Evolutionary conservation across 2,113 vertebrate species (phyloP), one percentile per base, ranked within the genome.

Genomic region (Hyperopisus bebe): DNA sequence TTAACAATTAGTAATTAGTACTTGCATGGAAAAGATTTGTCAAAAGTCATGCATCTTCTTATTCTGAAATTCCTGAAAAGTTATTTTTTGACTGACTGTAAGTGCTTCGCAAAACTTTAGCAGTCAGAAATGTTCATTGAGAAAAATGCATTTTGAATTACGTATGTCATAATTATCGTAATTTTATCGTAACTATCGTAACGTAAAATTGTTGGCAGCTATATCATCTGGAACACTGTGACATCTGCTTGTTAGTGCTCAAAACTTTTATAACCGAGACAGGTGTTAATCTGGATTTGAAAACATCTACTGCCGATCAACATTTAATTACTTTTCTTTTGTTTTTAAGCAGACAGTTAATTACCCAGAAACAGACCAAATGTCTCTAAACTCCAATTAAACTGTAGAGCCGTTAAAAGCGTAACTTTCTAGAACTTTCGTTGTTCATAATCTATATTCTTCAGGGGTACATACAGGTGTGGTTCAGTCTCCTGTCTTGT

Each of bases 351-450:
- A 39, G 74, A 15, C 35, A 8, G 74, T 80, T 80, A 80, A 80
- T 80, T 80, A 80, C 74, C 74, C 74, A 80, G 10, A 66, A 35
- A 77, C 70, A 77, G 70, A 77, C 70, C 70, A 80, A 80, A 42
- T 39, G 74, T 42, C 74, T 80, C 35, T 42, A 80, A 42, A 42
- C 62, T 70, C 35, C 27, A 27, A 80, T 39, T 80, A 77, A 77
- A 39, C 31, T 77, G n/a, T 17, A 35, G 70, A 39, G 70, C 31
- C 5, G 15, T 35, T 77, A 42, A 15, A 80, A 31, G 35, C 6
- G 0, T 2, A 42, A 42, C 70, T 39, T 77, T 39, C 5, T 8
- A 39, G 74, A 42, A 80, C 74, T 39, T 42, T 19, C 13, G 2
- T 39, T 17, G 31, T 80, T 17, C 35, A 19, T 42, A 19, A 19